Conservation (phyloP, 2,113 vertebrate genomes). For the Thinocorus orbignyianus region DNA sequence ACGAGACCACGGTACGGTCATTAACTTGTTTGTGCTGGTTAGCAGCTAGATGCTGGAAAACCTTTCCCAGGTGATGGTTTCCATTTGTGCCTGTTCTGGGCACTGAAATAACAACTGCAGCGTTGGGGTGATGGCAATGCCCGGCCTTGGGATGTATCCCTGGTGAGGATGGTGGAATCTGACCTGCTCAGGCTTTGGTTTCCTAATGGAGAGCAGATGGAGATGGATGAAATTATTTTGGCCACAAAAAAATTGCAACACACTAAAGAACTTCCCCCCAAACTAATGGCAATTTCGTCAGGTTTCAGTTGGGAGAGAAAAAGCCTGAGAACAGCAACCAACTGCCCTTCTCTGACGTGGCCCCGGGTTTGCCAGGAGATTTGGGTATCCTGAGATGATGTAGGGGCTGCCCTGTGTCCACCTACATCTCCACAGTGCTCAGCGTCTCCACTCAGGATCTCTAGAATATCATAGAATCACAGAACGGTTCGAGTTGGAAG, state of each 20-base stretch:
- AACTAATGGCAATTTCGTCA: background rate
- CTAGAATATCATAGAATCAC: too few relatives aligned
- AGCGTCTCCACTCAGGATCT: background rate
- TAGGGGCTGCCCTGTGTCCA: fast-evolving
- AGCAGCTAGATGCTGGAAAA: background rate
- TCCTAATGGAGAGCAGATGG: background rate
- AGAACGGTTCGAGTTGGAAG: too few relatives aligned
- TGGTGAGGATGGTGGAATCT: background rate
- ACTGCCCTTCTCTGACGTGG: background rate
- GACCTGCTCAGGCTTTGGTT: fast-evolving
- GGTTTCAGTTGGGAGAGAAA: background rate
- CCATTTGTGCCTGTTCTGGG: background rate
- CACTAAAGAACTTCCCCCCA: background rate
- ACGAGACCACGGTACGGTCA: background rate
- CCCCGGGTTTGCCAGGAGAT: background rate
- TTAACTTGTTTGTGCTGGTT: background rate
- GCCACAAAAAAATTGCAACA: background rate
- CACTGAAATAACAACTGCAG: background rate
- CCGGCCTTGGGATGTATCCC: fast-evolving
- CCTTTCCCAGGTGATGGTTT: background rate
- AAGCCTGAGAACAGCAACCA: fast-evolving
- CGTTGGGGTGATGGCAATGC: background rate
- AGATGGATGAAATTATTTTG: background rate
- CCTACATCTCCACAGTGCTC: background rate
- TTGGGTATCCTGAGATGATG: fast-evolving